phyloP scores from a whole-genome alignment of 2,797 vertebrate genomes.

The Cyprinodon diabolis region DNA sequence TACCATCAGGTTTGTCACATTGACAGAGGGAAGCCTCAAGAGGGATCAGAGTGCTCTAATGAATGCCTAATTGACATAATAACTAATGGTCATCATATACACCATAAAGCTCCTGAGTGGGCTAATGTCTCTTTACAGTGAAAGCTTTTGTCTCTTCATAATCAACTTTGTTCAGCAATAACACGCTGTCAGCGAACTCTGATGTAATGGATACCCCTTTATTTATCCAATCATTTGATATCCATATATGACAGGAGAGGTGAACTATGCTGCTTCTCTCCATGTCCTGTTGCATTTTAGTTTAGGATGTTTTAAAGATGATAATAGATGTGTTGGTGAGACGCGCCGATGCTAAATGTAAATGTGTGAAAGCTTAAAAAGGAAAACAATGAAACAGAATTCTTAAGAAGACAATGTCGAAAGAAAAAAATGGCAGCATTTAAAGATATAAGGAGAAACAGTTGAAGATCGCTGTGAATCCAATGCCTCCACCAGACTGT shows the following conservation, averaged over 20 bases:
- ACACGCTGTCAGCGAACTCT: slow-evolving; percentile 20
- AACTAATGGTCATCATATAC: slow-evolving; percentile 54
- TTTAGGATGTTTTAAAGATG: neutral
- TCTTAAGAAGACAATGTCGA: neutral
- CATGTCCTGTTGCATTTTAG: neutral
- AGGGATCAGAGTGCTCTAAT: slow-evolving; percentile 44
- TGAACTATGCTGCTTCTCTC: neutral
- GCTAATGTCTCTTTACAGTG: slow-evolving; percentile 19
- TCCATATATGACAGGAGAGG: neutral
- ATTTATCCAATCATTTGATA: slow-evolving; percentile 13
- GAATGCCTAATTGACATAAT: slow-evolving; percentile 57
- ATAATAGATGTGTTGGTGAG: neutral
- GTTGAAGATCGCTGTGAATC: neutral
- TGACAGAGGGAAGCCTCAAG: slow-evolving; percentile 28
- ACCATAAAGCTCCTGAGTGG: slow-evolving; percentile 40
- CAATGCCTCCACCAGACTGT: too few relatives aligned
- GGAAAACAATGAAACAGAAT: neutral
- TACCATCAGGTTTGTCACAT: slow-evolving; percentile 37
- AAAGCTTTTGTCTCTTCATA: slow-evolving; percentile 52
- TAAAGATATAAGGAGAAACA: neutral
- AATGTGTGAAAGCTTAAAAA: neutral
- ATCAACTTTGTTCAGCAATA: slow-evolving; percentile 46
- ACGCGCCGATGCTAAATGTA: neutral
- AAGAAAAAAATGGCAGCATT: neutral
- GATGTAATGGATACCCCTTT: slow-evolving; percentile 19